Conservation (phyloP, 2,797 vertebrate species). For the Lophotriccus pileatus region DNA sequence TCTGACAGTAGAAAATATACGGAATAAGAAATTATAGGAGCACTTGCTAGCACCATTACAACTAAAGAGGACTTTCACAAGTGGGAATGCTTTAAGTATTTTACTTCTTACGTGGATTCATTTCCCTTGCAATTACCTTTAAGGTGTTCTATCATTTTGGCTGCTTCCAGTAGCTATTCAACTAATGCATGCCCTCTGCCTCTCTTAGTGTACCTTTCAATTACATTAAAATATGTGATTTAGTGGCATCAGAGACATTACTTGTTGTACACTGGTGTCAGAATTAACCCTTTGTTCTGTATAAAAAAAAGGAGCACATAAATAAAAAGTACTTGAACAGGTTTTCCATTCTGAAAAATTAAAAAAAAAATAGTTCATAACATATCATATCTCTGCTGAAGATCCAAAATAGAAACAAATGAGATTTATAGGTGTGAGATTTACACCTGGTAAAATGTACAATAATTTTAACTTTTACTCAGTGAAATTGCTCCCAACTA, state of each 20-base stretch:
- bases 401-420: not conserved
- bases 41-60: not conserved
- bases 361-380: not conserved
- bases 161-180: not conserved
- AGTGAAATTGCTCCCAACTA: not conserved
- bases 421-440: not conserved
- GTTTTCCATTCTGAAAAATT: not conserved
- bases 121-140: conserved; percentile 36
- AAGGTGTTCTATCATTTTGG: not conserved
- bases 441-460: not conserved
- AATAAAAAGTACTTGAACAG: not conserved
- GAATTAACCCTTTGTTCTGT: not conserved
- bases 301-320: not conserved
- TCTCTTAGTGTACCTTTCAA: not conserved
- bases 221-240: not conserved
- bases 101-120: not conserved
- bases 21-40: not conserved
- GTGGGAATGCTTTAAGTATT: conserved; percentile 10
- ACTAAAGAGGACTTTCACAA: not conserved
- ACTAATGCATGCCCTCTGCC: not conserved
- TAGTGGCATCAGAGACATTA: not conserved
- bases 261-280: not conserved
- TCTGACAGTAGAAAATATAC: not conserved
- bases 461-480: not conserved
- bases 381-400: not conserved